Evolutionary conservation across 2,113 vertebrate species (phyloP).

Genomic region (Pterocles burchelli): DNA sequence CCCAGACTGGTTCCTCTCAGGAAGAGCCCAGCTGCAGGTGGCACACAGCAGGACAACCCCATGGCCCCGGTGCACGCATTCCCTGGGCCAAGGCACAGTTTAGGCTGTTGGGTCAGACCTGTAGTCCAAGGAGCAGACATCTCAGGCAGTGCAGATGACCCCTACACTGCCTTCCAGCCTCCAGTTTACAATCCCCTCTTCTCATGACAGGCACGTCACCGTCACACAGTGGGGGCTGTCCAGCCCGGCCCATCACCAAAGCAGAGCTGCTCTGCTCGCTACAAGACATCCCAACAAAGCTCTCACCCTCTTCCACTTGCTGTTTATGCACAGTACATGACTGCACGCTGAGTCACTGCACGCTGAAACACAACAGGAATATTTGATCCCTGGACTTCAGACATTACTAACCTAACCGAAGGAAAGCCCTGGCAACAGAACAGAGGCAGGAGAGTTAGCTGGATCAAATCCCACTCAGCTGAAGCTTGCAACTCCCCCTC

Average conservation of each 20-base stretch:
- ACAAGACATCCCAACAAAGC: neutral
- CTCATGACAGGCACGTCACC: neutral
- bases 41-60: neutral
- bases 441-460: slow-evolving; percentile 24
- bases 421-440: slow-evolving; percentile 32
- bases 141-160: neutral
- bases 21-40: neutral
- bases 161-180: neutral
- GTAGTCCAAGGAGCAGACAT: neutral
- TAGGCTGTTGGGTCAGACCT: neutral
- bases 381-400: slow-evolving; percentile 52
- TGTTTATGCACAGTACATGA: slow-evolving; percentile 39
- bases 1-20: neutral
- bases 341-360: slow-evolving; percentile 43
- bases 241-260: neutral
- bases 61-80: neutral
- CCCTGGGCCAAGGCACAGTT: neutral
- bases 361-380: neutral
- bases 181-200: neutral
- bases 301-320: neutral
- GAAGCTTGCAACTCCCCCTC: slow-evolving; percentile 30
- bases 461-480: slow-evolving; percentile 18
- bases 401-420: slow-evolving; percentile 1
- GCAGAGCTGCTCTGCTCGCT: neutral
- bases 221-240: neutral